Evolutionary conservation across 2,113 vertebrate genomes (phyloP).

Genomic region (Megatriorchis doriae): DNA sequence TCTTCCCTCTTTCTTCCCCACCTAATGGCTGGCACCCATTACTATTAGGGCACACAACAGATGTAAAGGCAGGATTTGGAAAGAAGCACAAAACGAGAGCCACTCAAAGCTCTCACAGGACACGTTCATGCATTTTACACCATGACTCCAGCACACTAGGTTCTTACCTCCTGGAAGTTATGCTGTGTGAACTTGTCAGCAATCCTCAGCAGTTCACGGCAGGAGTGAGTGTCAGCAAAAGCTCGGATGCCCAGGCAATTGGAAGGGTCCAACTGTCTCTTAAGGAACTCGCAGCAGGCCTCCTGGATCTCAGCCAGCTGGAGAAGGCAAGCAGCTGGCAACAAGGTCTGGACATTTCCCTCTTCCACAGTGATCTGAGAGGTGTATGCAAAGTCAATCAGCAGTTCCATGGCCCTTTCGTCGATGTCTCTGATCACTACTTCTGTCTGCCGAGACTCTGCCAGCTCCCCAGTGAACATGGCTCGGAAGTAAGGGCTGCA

Average conservation of each 20-base stretch:
- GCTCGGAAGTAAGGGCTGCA: conserved; percentile 98
- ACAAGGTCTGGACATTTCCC: conserved; percentile 94
- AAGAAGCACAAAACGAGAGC: neutral
- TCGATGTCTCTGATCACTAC: conserved; percentile 98
- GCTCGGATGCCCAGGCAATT: conserved; percentile 98
- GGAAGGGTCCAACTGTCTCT: conserved; percentile 95
- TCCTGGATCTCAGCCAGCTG: conserved; percentile 99
- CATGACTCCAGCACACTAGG: neutral
- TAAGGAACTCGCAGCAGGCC: conserved; percentile 96
- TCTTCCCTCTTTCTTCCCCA: neutral
- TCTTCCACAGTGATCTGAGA: conserved; percentile 99
- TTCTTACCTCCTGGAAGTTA: conserved; percentile 95
- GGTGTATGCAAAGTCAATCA: conserved; percentile 98
- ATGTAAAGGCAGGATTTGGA: neutral
- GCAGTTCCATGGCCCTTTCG: conserved; percentile 96
- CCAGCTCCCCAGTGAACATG: conserved; percentile 98
- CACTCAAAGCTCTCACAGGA: neutral
- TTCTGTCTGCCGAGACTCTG: conserved; percentile 94
- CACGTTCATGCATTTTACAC: fast-evolving
- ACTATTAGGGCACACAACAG: neutral
- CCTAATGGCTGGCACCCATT: neutral
- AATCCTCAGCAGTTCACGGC: conserved; percentile 92
- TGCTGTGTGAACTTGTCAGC: conserved; percentile 99
- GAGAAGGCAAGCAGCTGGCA: conserved; percentile 95
- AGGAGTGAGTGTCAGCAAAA: conserved; percentile 97